Percentiles rank a stretch among this genome's conserved stretches.
Conservation (phyloP, 2,888 invertebrate species). For the Rhyacophila evoluta region DNA sequence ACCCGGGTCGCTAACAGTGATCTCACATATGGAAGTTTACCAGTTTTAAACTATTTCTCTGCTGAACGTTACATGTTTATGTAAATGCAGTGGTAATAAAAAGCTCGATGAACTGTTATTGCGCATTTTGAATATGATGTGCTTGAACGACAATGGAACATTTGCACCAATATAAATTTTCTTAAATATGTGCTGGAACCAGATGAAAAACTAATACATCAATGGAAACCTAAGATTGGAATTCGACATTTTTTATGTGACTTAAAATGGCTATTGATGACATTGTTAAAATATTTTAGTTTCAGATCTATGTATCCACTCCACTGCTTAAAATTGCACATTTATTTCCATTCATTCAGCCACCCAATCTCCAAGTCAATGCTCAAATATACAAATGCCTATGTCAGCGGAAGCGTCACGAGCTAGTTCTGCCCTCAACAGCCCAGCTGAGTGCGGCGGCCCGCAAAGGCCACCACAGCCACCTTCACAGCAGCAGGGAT, state of each 20-base stretch:
- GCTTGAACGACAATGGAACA: no score
- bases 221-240: not conserved
- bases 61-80: no score
- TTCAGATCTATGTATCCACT: not conserved
- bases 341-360: constrained; percentile 57
- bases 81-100: no score
- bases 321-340: not conserved
- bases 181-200: no score
- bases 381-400: constrained; percentile 63
- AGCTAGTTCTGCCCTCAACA: constrained; percentile 66
- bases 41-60: no score
- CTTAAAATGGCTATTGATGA: not conserved
- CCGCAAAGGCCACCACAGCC: constrained; percentile 58
- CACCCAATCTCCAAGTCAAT: constrained; percentile 66
- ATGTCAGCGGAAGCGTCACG: constrained; percentile 69
- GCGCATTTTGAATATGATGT: no score
- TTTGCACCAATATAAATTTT: no score
- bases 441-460: constrained; percentile 60
- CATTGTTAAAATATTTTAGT: not conserved
- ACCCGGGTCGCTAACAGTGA: no score
- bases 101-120: no score
- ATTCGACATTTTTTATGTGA: not conserved
- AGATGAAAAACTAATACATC: no score
- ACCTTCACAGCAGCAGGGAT: not conserved
- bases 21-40: no score